Evolutionary conservation across 2,113 vertebrate species (phyloP), one percentile per base, ranked within the genome.

Genomic region (Malurus melanocephalus): DNA sequence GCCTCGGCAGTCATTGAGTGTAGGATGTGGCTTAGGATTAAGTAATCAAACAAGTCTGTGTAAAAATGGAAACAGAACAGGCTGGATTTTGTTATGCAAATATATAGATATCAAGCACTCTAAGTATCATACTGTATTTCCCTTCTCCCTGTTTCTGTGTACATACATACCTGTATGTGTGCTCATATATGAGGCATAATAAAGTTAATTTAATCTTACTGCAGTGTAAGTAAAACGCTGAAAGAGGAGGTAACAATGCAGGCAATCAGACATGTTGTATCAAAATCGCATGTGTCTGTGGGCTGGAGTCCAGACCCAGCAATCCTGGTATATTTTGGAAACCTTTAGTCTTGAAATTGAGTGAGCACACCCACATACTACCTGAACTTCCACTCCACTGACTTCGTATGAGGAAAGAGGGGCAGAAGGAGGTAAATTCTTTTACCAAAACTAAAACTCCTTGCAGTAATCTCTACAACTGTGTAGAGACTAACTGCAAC

Each of bases 81-180:
- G 35, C 69, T 90, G n/a, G n/a, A 84, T 79, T 91, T 96, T 76
- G 33, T 79, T 66, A 62, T 40, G 38, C 40, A 90, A 90, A 88
- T 26, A 60, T 30, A 68, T 4, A 66, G 61, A n/a, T 49, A 59
- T 23, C 35, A 53, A 64, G 56, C 12, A 60, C 32, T 67, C 6
- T 40, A 73, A 68, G 45, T 59, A 67, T 62, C 61, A 20, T 0
- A 22, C 43, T 23, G 32, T 30, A 51, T 76, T 92, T 85, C 68
- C 61, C 35, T 35, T n/a, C 49, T 77, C 33, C 38, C 18, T 73
- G 18, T 53, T 75, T 67, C 66, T 57, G 0, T 20, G 48, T 66
- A 43, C 19, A 28, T 42, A 53, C 45, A 72, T 42, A 68, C 19
- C 23, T 81, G 71, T 19, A 40, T 11, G 32, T 21, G 33, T 49